Percentiles rank a stretch among this genome's conserved stretches.
Conservation (phyloP, 1,140 invertebrate species). For the Pachypeltis micranthus region DNA sequence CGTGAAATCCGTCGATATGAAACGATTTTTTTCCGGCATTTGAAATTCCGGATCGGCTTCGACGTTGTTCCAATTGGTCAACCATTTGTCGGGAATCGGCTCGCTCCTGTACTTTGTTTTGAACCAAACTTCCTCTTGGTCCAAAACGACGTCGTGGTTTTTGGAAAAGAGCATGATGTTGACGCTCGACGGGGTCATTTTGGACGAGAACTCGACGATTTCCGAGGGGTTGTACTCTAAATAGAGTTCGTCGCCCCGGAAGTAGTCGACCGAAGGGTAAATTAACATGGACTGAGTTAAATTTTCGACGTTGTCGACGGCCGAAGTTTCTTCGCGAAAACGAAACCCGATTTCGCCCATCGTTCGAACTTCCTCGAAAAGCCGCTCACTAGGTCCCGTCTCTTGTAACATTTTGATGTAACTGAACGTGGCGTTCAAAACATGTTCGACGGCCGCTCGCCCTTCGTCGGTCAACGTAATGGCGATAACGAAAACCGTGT, state of each 20-base stretch:
- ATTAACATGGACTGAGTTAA: constrained; percentile 68
- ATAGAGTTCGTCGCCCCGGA: constrained; percentile 54
- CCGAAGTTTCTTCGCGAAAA: constrained; percentile 51
- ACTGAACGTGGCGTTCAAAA: constrained; percentile 54
- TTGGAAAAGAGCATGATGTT: constrained; percentile 58
- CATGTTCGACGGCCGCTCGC: constrained; percentile 51
- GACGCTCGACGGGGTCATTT: constrained; percentile 55
- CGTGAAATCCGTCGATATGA: constrained; percentile 69
- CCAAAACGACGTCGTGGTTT: constrained; percentile 37
- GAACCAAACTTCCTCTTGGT: constrained; percentile 59
- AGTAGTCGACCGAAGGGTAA: constrained; percentile 61
- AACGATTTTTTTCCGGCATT: constrained; percentile 69
- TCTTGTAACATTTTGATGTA: constrained; percentile 57
- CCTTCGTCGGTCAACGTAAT: constrained; percentile 71
- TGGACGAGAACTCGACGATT: constrained; percentile 50
- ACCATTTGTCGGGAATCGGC: constrained; percentile 27
- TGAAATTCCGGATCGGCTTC: constrained; percentile 42
- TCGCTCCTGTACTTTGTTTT: constrained; percentile 43
- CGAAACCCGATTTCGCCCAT: constrained; percentile 54
- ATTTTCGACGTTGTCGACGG: constrained; percentile 66
- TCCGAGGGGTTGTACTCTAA: constrained; percentile 67
- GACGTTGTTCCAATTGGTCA: constrained; percentile 43
- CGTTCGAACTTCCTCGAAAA: constrained; percentile 61
- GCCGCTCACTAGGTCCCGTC: constrained; percentile 48
- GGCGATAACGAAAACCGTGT: constrained; percentile 53